phyloP scores from a whole-genome alignment of 2,888 invertebrate species.

The Drosophila barbarae region DNA sequence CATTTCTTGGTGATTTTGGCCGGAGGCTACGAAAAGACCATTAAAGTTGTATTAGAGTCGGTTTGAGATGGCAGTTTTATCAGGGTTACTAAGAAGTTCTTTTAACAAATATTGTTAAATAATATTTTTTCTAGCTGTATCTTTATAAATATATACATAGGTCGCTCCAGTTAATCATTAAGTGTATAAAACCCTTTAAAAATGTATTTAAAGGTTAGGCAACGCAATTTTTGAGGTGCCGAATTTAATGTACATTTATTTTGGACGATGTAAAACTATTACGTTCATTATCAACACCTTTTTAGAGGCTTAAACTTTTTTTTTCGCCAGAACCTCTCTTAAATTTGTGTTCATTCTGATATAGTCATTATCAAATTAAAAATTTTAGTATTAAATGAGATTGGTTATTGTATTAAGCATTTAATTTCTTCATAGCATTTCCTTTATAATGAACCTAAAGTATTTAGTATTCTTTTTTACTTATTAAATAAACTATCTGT shows the following conservation, averaged over 20 bases:
- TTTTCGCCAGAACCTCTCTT: background rate
- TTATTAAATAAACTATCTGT: background rate
- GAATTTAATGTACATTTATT: background rate
- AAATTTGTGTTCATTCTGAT: background rate
- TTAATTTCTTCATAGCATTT: too few relatives aligned
- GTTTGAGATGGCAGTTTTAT: constrained; percentile 48
- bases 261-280: background rate
- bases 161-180: background rate
- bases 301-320: background rate
- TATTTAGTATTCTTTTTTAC: background rate
- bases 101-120: background rate
- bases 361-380: background rate
- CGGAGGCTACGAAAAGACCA: constrained; percentile 43
- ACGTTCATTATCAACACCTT: rapidly evolving
- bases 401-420: too few relatives aligned
- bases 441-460: too few relatives aligned
- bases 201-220: background rate
- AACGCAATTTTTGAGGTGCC: background rate
- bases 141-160: background rate
- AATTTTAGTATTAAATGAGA: background rate
- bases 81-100: background rate
- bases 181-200: background rate
- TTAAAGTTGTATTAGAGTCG: constrained; percentile 62
- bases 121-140: background rate
- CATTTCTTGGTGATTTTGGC: constrained; percentile 4